Evolutionary conservation across 1,140 invertebrate species (phyloP).

Genomic region (Scaptomyza hsui): DNA sequence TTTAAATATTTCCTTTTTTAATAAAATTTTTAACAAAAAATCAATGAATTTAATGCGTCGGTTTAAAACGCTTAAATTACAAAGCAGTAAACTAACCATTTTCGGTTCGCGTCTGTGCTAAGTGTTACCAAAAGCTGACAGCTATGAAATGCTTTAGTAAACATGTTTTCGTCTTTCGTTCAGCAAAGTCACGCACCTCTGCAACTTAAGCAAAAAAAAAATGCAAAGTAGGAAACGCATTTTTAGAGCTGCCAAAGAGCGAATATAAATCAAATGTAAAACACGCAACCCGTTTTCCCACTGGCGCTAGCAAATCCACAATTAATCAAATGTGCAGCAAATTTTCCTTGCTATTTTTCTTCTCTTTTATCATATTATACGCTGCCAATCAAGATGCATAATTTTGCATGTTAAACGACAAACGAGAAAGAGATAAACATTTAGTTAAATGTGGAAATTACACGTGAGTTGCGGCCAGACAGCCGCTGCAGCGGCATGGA

Average conservation of each 20-base stretch:
- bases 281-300: conserved; percentile 60
- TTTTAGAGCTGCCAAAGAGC: conserved; percentile 37
- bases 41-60: no score
- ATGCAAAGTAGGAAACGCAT: conserved; percentile 64
- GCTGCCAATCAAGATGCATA: conserved; percentile 71
- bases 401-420: conserved; percentile 58
- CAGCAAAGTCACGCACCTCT: neutral
- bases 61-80: no score
- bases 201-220: no score
- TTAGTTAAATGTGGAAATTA: conserved; percentile 35
- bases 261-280: conserved; percentile 9
- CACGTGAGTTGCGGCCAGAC: conserved; percentile 55
- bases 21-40: neutral
- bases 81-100: neutral
- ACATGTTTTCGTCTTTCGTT: neutral
- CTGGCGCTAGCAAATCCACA: conserved; percentile 46
- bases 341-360: conserved; percentile 1
- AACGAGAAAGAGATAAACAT: conserved; percentile 7
- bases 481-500: neutral
- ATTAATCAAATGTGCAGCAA: conserved; percentile 71
- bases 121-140: neutral
- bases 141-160: conserved; percentile 15
- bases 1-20: neutral
- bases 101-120: conserved; percentile 9
- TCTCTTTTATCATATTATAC: neutral